A percentile compares a stretch with the other conserved stretches of the same genome.
phyloP scores from a whole-genome alignment of 2,888 invertebrate genomes.

The Lordiphosa andalusiaca region DNA sequence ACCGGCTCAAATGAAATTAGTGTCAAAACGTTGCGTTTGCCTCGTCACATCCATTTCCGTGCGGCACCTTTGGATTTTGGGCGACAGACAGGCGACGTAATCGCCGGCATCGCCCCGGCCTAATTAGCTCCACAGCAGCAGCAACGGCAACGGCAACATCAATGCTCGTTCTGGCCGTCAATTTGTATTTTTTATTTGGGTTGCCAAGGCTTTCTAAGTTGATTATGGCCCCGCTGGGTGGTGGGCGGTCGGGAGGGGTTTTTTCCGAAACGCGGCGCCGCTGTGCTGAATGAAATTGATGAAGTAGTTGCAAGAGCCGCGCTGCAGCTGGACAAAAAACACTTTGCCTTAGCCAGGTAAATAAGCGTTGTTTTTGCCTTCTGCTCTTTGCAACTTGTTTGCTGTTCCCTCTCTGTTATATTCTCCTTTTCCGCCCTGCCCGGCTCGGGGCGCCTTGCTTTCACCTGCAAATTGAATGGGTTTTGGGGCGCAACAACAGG shows the following conservation, averaged over 20 bases:
- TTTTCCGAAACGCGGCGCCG: conserved; percentile 40
- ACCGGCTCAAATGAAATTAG: conserved; percentile 68
- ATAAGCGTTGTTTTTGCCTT: conserved; percentile 64
- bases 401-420: conserved; percentile 35
- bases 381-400: conserved; percentile 65
- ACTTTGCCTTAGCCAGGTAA: conserved; percentile 31
- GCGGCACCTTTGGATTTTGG: conserved; percentile 25
- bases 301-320: conserved; percentile 61
- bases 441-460: conserved; percentile 28
- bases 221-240: conserved; percentile 54
- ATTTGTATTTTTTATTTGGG: conserved; percentile 19
- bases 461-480: conserved; percentile 64
- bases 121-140: conserved; percentile 24
- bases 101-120: conserved; percentile 60
- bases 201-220: conserved; percentile 68
- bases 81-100: conserved; percentile 49
- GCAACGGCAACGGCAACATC: conserved; percentile 24
- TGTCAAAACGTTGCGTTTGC: conserved; percentile 69
- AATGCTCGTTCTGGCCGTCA: conserved; percentile 4
- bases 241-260: conserved; percentile 10
- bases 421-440: conserved; percentile 15
- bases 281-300: conserved; percentile 66
- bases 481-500: conserved; percentile 44
- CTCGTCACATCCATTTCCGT: conserved; percentile 43
- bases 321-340: conserved; percentile 26